Base-by-base conservation (phyloP, 2,113 vertebrate genomes). In the Typhlomys cinereus region DNA sequence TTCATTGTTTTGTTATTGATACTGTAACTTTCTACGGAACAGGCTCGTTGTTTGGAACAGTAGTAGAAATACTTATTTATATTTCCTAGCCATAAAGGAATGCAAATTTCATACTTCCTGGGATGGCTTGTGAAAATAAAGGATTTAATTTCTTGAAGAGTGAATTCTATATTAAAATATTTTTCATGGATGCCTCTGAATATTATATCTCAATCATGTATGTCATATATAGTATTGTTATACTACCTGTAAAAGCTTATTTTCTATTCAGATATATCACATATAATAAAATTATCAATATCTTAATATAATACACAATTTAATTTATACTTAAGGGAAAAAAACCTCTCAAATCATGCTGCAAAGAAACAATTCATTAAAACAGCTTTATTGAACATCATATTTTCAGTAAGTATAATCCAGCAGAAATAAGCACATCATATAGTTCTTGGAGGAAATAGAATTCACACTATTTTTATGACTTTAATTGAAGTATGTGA, bases 361-460 rank as follows among this genome's bases (percentile, higher is more conserved):
- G 41, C 21, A 84, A 83, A 89, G 27, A 88, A 92, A 92, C 36
- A 89, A 48, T 46, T 95, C 48, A 67, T 87, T 85, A 94, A 92
- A 95, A 92, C 27, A 76, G 57, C 94, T 89, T 95, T 91, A 91
- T 94, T 92, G 85, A 81, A 41, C 59, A 78, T 92, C 50, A 91
- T 0, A 92, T 82, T 95, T 88, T 85, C 67, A 80, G 34, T 67
- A 89, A 85, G 29, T 79, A 67, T 92, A 81, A 67, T 80, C 39
- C 25, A 79, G 48, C 17, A 94, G 59, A 93, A 95, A 94, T 83
- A 64, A 89, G 15, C 17, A 87, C 20, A 79, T 79, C 7, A 13
- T 75, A 70, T 46, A 70, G 48, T 70, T 90, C 27, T 75, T 78
- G 89, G 67, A 44, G 57, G 61, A 93, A 90, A 21, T 85, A 80